phyloP scores from a whole-genome alignment of 2,888 invertebrate species.

The Ganaspis brasiliensis region DNA sequence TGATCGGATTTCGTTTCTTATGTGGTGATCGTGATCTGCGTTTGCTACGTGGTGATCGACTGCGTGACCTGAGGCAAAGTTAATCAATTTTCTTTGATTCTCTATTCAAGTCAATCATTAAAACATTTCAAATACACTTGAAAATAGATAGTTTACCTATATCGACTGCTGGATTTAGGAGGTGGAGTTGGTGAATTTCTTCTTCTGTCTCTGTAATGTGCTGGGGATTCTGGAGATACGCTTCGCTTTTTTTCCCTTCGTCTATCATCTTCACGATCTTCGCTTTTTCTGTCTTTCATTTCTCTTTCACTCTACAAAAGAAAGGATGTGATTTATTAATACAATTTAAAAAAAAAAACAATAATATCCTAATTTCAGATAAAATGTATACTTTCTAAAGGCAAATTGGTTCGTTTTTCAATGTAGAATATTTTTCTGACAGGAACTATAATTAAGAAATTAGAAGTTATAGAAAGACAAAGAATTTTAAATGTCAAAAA shows the following conservation, averaged over 20 bases:
- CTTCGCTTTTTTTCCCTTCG: constrained; percentile 77
- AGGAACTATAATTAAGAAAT: no score
- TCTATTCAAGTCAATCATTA: no score
- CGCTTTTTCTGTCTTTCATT: constrained; percentile 77
- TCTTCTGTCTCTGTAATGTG: constrained; percentile 75
- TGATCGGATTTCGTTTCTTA: constrained; percentile 74
- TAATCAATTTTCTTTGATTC: constrained; percentile 24
- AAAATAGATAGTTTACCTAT: constrained; percentile 71
- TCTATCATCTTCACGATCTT: constrained; percentile 77
- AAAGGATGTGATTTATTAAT: background rate
- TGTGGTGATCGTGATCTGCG: constrained; percentile 81
- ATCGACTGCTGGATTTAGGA: constrained; percentile 71
- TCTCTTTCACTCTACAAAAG: constrained; percentile 75
- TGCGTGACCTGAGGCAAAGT: constrained; percentile 72
- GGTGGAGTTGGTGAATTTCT: constrained; percentile 74
- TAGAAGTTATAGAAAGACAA: no score
- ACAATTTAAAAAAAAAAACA: background rate
- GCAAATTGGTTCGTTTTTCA: no score
- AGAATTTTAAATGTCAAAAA: no score
- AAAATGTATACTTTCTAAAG: no score
- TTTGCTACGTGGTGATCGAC: constrained; percentile 79
- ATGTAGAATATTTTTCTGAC: no score
- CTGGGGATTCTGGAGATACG: constrained; percentile 76
- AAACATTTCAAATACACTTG: constrained; percentile 16
- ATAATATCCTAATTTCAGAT: no score